Conservation (phyloP, 2,797 vertebrate genomes). For the Cyclopterus lumpus region DNA sequence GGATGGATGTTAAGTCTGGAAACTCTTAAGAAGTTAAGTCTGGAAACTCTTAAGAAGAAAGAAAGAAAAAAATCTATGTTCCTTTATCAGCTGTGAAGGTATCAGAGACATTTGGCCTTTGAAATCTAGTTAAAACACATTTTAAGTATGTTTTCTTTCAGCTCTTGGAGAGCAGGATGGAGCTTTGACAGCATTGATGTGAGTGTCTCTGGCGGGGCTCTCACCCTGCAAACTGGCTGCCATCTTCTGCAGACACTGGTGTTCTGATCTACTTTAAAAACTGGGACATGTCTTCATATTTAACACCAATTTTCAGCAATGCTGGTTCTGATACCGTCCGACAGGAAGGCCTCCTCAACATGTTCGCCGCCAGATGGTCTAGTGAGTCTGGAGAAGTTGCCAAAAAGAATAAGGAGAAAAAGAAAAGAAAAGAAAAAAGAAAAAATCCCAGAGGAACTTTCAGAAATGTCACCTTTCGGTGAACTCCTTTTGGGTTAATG, state of each 20-base stretch:
- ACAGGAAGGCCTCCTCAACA: conserved; percentile 31
- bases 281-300: conserved; percentile 63
- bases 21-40: conserved; percentile 32
- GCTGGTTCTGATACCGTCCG: conserved; percentile 18
- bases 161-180: conserved; percentile 51
- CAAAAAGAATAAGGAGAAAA: neutral
- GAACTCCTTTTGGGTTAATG: neutral
- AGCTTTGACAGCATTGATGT: conserved; percentile 62
- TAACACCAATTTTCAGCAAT: conserved; percentile 52
- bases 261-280: conserved; percentile 68
- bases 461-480: conserved; percentile 14
- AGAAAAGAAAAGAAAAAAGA: neutral
- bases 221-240: conserved; percentile 55
- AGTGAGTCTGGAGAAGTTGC: conserved; percentile 14
- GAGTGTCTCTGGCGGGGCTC: conserved; percentile 58
- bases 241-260: conserved; percentile 53
- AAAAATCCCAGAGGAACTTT: conserved; percentile 13
- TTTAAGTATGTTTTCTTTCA: conserved; percentile 41
- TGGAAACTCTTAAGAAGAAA: conserved; percentile 25
- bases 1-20: conserved; percentile 30
- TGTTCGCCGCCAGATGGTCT: conserved; percentile 43
- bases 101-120: conserved; percentile 48
- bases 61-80: neutral
- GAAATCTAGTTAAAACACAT: conserved; percentile 45
- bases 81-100: conserved; percentile 40